Percentiles rank a stretch among this genome's conserved stretches.
These are phyloP conservation scores for Cheilinus undulatus DNA, from an alignment of 2,113 vertebrate species.

Conservation along the genomic window DNA sequence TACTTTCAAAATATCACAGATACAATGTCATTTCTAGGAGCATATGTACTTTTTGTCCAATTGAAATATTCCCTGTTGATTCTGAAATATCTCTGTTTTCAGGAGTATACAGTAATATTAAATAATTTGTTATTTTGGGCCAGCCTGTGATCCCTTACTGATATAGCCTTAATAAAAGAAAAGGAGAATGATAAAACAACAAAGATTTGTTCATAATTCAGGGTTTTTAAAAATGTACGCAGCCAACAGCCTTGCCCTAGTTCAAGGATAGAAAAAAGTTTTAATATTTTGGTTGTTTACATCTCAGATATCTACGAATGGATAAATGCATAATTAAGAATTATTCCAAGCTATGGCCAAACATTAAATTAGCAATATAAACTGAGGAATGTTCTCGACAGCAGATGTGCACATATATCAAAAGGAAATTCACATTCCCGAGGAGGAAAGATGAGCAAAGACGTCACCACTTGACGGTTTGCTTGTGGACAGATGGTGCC, in stretches of 20 bases:
- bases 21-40: no score
- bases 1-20: no score
- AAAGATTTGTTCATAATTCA: slow-evolving; percentile 25
- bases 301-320: slow-evolving; percentile 32
- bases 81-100: not conserved
- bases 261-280: slow-evolving; percentile 25
- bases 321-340: slow-evolving; percentile 51
- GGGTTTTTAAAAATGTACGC: slow-evolving; percentile 11
- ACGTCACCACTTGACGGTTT: slow-evolving; percentile 75
- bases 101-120: not conserved
- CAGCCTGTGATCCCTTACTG: not conserved
- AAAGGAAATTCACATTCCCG: slow-evolving; percentile 59
- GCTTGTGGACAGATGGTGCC: slow-evolving; percentile 78
- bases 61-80: not conserved
- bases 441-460: slow-evolving; percentile 62
- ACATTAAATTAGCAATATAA: slow-evolving; percentile 61
- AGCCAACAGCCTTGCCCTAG: slow-evolving; percentile 19
- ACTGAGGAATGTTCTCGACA: slow-evolving; percentile 47
- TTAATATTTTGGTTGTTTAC: slow-evolving; percentile 26
- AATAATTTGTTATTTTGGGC: slow-evolving; percentile 1
- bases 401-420: slow-evolving; percentile 72
- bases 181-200: slow-evolving; percentile 4
- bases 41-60: no score
- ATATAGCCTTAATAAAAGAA: not conserved
- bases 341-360: slow-evolving; percentile 32